These are phyloP conservation scores for Zaprionus lineosus DNA, from an alignment of 2,888 invertebrate genomes.

Conservation along the genomic window DNA sequence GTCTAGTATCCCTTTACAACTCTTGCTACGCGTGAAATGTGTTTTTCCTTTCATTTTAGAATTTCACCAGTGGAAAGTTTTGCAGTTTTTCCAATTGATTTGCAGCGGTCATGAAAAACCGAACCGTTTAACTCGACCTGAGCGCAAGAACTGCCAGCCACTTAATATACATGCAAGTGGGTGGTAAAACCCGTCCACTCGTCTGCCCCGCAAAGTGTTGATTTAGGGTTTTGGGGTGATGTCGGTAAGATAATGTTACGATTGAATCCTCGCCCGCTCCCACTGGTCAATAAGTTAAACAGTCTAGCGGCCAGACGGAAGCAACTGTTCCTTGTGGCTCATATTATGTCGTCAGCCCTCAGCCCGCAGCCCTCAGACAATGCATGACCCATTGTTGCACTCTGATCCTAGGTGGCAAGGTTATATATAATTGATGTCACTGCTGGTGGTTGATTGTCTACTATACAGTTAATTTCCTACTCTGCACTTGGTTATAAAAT, in stretches of 20 bases:
- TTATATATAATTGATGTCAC: constrained; percentile 41
- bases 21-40: constrained; percentile 80
- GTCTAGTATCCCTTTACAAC: constrained; percentile 78
- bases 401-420: constrained; percentile 1
- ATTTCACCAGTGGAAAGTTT: constrained; percentile 1
- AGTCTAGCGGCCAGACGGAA: constrained; percentile 35
- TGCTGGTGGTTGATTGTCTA: constrained; percentile 11
- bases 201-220: constrained; percentile 36
- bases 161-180: constrained; percentile 21
- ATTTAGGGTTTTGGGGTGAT: constrained; percentile 34
- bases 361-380: constrained; percentile 6
- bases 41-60: constrained; percentile 78
- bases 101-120: background rate
- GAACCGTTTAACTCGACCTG: constrained; percentile 43
- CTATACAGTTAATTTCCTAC: constrained; percentile 14
- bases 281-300: constrained; percentile 25
- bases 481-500: background rate
- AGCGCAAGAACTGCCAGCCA: constrained; percentile 45
- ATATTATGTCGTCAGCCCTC: constrained; percentile 27
- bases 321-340: constrained; percentile 30
- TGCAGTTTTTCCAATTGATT: background rate
- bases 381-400: constrained; percentile 19
- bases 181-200: constrained; percentile 48
- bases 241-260: constrained; percentile 41
- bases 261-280: background rate